phyloP scores from a whole-genome alignment of 2,888 invertebrate species.

The Ditula angustiorana region DNA sequence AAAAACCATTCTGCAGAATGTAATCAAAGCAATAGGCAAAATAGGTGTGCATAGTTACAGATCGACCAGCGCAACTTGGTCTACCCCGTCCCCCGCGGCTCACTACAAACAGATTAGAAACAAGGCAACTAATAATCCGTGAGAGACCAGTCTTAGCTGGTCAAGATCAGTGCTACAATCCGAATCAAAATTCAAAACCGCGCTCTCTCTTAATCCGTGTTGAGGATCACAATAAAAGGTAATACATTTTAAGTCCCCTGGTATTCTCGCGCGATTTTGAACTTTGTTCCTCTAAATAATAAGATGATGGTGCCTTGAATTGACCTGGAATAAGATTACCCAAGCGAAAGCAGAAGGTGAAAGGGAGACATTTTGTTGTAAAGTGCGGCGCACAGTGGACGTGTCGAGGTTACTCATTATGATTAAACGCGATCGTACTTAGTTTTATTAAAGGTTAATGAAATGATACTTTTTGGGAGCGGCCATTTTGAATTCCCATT shows the following conservation, averaged over 20 bases:
- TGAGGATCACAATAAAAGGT: conserved; percentile 86
- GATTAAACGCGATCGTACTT: conserved; percentile 11
- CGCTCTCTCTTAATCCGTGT: conserved; percentile 85
- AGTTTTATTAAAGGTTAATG: conserved; percentile 13
- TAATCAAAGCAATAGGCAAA: conserved; percentile 81
- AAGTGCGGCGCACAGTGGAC: conserved; percentile 57
- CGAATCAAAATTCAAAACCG: conserved; percentile 86
- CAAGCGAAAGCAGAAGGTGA: conserved; percentile 85
- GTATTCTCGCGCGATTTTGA: conserved; percentile 55
- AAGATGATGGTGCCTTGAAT: conserved; percentile 62
- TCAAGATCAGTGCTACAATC: conserved; percentile 74
- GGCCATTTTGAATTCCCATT: not conserved
- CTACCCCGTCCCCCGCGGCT: conserved; percentile 51
- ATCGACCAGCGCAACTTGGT: conserved; percentile 58
- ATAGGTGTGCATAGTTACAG: conserved; percentile 80
- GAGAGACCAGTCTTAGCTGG: conserved; percentile 75
- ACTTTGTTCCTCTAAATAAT: conserved; percentile 59
- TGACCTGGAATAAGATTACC: conserved; percentile 80
- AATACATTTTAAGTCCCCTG: conserved; percentile 81
- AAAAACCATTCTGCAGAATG: conserved; percentile 75
- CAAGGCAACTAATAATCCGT: conserved; percentile 65
- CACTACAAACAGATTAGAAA: conserved; percentile 56
- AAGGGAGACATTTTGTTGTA: conserved; percentile 82
- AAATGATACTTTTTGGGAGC: not conserved
- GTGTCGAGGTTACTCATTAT: conserved; percentile 42